Evolutionary conservation across 2,797 vertebrate species (phyloP).

Genomic region (Gephyroberyx darwinii): DNA sequence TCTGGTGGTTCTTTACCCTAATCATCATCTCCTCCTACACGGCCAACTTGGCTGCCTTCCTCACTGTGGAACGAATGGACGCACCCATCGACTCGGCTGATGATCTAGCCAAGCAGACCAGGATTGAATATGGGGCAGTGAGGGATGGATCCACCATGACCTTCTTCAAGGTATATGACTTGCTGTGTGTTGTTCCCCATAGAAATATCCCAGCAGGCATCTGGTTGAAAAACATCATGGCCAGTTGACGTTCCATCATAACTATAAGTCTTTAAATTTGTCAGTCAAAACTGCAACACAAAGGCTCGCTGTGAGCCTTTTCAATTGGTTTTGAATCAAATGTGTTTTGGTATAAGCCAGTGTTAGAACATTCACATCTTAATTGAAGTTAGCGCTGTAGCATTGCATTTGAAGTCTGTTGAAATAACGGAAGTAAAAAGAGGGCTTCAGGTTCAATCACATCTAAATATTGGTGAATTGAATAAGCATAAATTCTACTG

Average conservation of each 20-base stretch:
- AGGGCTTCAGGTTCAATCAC: not conserved
- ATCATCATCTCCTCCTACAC: constrained; percentile 99
- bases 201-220: not conserved
- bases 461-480: too few relatives aligned
- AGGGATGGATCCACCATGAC: constrained; percentile 98
- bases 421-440: not conserved
- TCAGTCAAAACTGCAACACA: too few relatives aligned
- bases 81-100: constrained; percentile 96
- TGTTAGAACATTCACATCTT: not conserved
- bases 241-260: too few relatives aligned
- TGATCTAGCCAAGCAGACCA: constrained; percentile 96
- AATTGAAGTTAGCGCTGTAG: not conserved
- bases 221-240: not conserved
- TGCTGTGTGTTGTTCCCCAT: not conserved
- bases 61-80: constrained; percentile 98
- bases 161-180: constrained; percentile 92
- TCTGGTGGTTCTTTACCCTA: constrained; percentile 99
- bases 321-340: not conserved
- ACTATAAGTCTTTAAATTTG: too few relatives aligned
- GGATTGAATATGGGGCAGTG: constrained; percentile 96
- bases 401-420: not conserved
- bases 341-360: not conserved
- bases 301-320: not conserved
- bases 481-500: too few relatives aligned
- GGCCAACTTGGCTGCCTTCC: constrained; percentile 97